Evolutionary conservation across 2,888 invertebrate species (phyloP).

Genomic region (Cylindroiulus punctatus): DNA sequence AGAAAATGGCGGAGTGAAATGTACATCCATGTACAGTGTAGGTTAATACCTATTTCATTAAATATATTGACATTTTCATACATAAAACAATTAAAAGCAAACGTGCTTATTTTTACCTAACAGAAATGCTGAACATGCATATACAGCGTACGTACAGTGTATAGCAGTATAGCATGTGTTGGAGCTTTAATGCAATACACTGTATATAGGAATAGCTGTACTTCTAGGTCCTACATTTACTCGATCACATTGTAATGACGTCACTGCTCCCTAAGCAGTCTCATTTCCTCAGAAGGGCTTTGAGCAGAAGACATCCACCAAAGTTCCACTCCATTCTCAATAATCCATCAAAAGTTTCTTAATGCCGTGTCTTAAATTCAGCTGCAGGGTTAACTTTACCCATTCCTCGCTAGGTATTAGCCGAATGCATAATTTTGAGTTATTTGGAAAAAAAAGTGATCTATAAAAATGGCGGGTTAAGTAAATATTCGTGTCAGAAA

Average conservation of each 20-base stretch:
- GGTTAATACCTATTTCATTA: no score
- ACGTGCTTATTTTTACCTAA: no score
- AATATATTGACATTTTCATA: no score
- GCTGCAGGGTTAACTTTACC: not conserved
- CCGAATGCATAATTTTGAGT: not conserved
- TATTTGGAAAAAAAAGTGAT: not conserved
- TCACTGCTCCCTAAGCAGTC: not conserved
- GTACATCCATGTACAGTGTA: no score
- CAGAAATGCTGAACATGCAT: no score
- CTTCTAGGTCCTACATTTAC: not conserved
- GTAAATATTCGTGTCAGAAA: conserved; percentile 1
- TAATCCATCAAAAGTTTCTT: conserved; percentile 1
- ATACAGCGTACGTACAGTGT: no score
- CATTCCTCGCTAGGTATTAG: not conserved
- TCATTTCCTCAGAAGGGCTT: not conserved
- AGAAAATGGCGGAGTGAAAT: no score
- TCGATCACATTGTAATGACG: not conserved
- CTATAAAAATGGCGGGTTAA: not conserved
- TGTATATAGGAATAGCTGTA: no score
- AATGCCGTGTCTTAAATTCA: not conserved
- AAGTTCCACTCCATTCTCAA: not conserved
- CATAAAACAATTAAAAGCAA: no score
- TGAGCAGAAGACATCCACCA: not conserved
- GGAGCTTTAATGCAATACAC: no score
- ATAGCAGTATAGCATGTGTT: no score